Evolutionary conservation across 2,888 invertebrate genomes (phyloP), one percentile per base, ranked within the genome.

Genomic region (Entomobrya proxima): DNA sequence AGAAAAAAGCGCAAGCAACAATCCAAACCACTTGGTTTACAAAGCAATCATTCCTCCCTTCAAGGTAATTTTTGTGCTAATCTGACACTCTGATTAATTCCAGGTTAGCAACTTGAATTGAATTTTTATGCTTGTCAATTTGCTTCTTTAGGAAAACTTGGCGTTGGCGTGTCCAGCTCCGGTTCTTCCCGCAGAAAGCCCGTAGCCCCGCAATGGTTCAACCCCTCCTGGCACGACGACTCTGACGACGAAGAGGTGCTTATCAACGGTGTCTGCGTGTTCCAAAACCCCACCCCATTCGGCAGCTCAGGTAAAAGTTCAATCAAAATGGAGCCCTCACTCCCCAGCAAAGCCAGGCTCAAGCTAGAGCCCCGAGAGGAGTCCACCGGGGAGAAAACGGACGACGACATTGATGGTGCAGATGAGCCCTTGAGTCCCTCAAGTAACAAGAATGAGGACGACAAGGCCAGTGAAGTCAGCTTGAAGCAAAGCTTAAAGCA

Each of bases 121-220:
- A 47, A 24, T 7, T 47, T 72, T 15, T 52, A 35, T 67, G 27
- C 47, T 13, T 40, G 44, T 40, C 30, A 52, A 21, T 58, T 61
- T 50, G 37, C 79, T 24, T 69, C 30, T 75, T 58, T 82, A 85
- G 88, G 86, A 74, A 86, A 86, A 77, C 82, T 85, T 44, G 86
- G 87, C 18, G 88, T 91, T 90, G 88, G 90, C 87, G 86, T 90
- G 88, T 89, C 91, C 7, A 92, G 88, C 61, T 88, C 89, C 21
- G 89, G 95, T 90, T 94, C 94, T 64, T 96, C 95, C 81, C 93
- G 97, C 88, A 94, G 98, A 91, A 98, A 98, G 93, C 97, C 98
- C 0, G 98, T 97, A 0, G 98, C 98, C 78, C 98, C 98, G 1
- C 98, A 98, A 92, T 98, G 98, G 97, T 97, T 98, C 4, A 98